These are phyloP conservation scores for Sula dactylatra DNA, from an alignment of 2,113 vertebrate genomes.

Conservation along the genomic window DNA sequence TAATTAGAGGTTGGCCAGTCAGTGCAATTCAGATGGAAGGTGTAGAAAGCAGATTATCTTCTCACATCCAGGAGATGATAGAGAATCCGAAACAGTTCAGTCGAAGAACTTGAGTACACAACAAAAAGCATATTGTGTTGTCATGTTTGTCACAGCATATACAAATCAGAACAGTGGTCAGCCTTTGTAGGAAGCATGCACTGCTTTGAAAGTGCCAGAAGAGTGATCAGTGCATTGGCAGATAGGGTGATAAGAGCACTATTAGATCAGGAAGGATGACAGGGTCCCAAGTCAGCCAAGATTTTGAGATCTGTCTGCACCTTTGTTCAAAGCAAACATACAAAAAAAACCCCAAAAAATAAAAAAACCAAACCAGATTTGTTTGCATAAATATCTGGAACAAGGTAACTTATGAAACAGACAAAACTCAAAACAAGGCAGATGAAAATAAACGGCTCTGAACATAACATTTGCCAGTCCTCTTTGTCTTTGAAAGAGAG, in stretches of 20 bases:
- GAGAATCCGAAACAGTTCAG: background rate
- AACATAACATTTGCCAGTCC: background rate
- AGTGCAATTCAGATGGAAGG: background rate
- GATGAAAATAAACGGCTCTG: background rate
- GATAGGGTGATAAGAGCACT: background rate
- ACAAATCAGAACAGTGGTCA: background rate
- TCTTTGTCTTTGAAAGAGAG: background rate
- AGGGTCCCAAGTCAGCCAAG: background rate
- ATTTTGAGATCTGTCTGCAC: background rate
- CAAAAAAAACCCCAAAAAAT: too few species aligned
- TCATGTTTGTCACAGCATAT: background rate
- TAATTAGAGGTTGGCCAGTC: background rate
- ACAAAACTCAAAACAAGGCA: background rate
- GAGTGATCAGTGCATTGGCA: background rate
- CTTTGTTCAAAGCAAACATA: background rate
- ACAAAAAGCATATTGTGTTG: fast-evolving
- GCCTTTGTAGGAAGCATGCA: background rate
- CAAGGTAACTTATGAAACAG: background rate
- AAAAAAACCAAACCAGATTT: background rate
- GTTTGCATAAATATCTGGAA: background rate
- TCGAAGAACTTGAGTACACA: background rate
- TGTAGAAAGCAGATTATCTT: background rate
- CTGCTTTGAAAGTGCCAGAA: background rate
- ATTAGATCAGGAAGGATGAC: background rate
- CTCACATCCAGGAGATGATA: background rate